Conservation (phyloP, 1,140 invertebrate genomes). For the Cepaea nemoralis region DNA sequence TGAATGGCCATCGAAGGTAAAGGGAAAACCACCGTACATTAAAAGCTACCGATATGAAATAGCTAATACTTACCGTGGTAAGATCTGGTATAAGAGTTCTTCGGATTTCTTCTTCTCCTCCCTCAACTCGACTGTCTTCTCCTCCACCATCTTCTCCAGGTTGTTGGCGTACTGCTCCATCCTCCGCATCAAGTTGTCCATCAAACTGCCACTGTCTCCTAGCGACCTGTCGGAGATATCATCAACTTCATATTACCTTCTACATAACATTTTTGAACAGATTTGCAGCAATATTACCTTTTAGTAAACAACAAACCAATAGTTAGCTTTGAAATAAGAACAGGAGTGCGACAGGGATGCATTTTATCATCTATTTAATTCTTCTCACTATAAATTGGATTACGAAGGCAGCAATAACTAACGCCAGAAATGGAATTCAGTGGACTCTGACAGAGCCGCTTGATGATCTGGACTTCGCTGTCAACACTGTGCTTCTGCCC, state of each 20-base stretch:
- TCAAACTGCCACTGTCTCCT: conserved; percentile 78
- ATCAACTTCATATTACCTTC: background rate
- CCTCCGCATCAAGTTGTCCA: conserved; percentile 94
- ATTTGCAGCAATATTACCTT: background rate
- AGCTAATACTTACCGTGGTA: conserved; percentile 81
- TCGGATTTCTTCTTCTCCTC: conserved; percentile 94
- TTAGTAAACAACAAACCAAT: conserved; percentile 4
- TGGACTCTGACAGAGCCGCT: too few species aligned
- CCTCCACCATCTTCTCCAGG: conserved; percentile 88
- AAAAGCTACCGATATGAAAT: background rate
- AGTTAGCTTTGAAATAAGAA: too few species aligned
- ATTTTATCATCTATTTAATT: too few species aligned
- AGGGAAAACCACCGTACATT: background rate
- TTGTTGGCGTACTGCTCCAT: conserved; percentile 94
- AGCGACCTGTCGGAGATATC: conserved; percentile 23
- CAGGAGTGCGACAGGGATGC: too few species aligned
- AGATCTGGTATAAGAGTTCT: conserved; percentile 89
- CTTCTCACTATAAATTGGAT: too few species aligned
- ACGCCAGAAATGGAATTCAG: too few species aligned
- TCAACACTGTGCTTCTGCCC: too few species aligned
- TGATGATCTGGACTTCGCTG: too few species aligned
- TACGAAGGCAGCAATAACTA: too few species aligned
- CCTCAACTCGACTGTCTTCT: conserved; percentile 88
- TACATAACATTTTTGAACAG: background rate
- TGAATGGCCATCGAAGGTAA: background rate